Base-by-base conservation (phyloP, 2,113 vertebrate genomes). In the Rhizomys pruinosus region DNA sequence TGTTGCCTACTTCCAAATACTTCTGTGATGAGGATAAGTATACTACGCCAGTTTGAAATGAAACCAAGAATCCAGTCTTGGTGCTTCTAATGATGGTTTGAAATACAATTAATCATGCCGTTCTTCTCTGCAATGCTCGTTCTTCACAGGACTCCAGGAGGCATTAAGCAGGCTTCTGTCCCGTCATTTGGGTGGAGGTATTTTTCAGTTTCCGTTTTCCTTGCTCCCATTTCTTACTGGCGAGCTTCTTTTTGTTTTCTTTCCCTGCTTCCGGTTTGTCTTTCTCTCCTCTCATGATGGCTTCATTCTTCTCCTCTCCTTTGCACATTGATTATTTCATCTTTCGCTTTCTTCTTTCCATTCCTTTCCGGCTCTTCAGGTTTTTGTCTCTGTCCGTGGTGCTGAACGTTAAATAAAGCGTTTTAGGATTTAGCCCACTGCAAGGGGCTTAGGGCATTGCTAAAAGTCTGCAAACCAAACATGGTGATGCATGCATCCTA, bases 371-470 rank as follows among this genome's bases (percentile, higher is more conserved):
- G 6, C 7, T 29, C 84, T 90, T 78, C 2, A 8, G n/a, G 1
- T 61, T 89, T 95, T 76, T 84, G 95, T 84, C 68, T 20, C 92
- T 96, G 95, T 96, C 94, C 90, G 82, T 44, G 71, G 95, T 96
- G 81, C 96, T 97, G 95, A 96, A 94, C 61, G 44, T 64, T 4
- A 72, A 89, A 29, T 47, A 84, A 39, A 74, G 7, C 17, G 4
- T 2, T 80, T 91, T 39, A 55, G 32, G 44, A 66, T 57, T 63
- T 17, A 29, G 39, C 17, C 12, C 16, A 2, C 68, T 72, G 69
- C 64, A 29, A 55, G 85, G 85, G 74, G 12, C 3, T 27, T 78
- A 34, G 6, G 32, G 13, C 44, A 55, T 37, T 77, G 19, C 5
- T 86, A 86, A 86, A 90, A 73, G 25, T n/a, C 32, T 59, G 23